Conservation (phyloP, 1,140 invertebrate species). For the Monomorium pharaonis region DNA sequence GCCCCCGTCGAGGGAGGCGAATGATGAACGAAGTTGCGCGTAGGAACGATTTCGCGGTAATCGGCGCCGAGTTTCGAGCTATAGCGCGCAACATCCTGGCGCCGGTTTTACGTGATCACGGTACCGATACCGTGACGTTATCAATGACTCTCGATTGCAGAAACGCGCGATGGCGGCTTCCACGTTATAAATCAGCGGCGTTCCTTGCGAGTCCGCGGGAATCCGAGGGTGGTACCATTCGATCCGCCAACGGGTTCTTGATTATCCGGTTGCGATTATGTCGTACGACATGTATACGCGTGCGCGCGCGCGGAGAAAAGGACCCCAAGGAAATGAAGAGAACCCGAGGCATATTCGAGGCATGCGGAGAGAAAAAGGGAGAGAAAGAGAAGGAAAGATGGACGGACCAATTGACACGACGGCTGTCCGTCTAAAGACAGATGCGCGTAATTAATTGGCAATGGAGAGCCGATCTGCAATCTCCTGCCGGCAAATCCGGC, state of each 20-base stretch:
- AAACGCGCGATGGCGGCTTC: constrained; percentile 71
- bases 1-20: not conserved
- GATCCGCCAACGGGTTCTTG: constrained; percentile 68
- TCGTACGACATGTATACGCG: constrained; percentile 43
- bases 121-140: constrained; percentile 69
- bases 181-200: constrained; percentile 75
- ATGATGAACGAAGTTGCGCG: constrained; percentile 43
- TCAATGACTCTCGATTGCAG: constrained; percentile 77
- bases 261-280: constrained; percentile 72
- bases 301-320: constrained; percentile 43
- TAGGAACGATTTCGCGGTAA: constrained; percentile 60
- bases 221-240: constrained; percentile 44
- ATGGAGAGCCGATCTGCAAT: constrained; percentile 49
- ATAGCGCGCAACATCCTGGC: constrained; percentile 62
- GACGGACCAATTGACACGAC: constrained; percentile 50
- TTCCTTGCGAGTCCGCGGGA: constrained; percentile 67
- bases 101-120: constrained; percentile 74
- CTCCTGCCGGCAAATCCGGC: constrained; percentile 13
- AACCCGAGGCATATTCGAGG: not conserved
- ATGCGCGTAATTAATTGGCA: constrained; percentile 62
- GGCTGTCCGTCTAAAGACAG: constrained; percentile 38
- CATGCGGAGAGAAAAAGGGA: not conserved
- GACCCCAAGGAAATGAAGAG: not conserved
- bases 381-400: not conserved
- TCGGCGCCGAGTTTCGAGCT: constrained; percentile 63